A percentile compares a stretch with the other conserved stretches of the same genome.
Evolutionary conservation across 2,113 vertebrate species (phyloP).

Genomic region (Bos indicus): DNA sequence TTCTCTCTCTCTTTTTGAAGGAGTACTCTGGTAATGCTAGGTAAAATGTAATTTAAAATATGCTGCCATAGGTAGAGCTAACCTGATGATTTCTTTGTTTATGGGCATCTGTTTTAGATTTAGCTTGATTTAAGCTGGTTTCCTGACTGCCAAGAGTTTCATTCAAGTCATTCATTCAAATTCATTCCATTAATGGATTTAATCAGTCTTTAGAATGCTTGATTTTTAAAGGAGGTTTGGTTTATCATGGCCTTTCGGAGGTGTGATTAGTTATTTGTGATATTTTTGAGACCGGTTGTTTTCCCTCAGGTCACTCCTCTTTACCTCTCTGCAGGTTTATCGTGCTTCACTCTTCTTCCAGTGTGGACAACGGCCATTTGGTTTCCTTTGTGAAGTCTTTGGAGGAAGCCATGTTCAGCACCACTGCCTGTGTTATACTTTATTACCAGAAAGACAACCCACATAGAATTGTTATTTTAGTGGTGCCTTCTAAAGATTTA

Average conservation of each 20-base stretch:
- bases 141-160: neutral
- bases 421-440: conserved; percentile 79
- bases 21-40: neutral
- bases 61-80: neutral
- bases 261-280: neutral
- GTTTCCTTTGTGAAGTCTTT: conserved; percentile 82
- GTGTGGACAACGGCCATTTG: conserved; percentile 73
- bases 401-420: conserved; percentile 79
- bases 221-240: neutral
- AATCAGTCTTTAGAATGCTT: neutral
- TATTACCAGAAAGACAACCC: conserved; percentile 78
- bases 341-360: conserved; percentile 80
- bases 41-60: neutral
- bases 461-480: conserved; percentile 71
- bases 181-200: neutral
- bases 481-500: conserved; percentile 83
- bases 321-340: conserved; percentile 81
- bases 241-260: neutral
- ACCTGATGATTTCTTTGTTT: neutral
- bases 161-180: neutral
- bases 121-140: neutral
- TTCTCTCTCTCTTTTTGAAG: neutral
- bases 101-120: neutral
- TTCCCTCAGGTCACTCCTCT: neutral
- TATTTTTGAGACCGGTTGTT: neutral